Percentiles rank a stretch among this genome's conserved stretches.
Conservation (phyloP, 2,888 invertebrate genomes). For the Scaptomyza reducta region DNA sequence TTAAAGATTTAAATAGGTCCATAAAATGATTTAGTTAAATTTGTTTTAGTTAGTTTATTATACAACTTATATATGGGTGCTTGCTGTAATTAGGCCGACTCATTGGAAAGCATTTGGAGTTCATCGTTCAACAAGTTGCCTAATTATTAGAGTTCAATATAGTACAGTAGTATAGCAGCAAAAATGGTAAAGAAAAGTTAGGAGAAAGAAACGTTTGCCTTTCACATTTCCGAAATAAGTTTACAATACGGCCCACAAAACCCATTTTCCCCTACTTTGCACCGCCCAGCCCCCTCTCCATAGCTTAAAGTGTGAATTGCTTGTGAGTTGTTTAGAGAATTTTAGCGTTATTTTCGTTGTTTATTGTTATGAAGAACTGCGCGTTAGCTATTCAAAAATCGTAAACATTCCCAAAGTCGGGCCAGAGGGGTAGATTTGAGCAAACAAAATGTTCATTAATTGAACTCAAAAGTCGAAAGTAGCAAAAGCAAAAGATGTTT, state of each 20-base stretch:
- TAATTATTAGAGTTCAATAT: conserved; percentile 4
- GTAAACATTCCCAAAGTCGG: conserved; percentile 42
- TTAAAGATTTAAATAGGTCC: conserved; percentile 20
- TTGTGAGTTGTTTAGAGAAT: conserved; percentile 46
- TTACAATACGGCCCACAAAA: conserved; percentile 7
- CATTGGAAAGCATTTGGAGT: conserved; percentile 9
- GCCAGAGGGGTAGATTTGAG: background rate
- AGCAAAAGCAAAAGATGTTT: conserved; percentile 54
- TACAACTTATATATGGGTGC: background rate
- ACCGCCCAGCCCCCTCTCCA: conserved; percentile 3
- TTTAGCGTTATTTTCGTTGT: conserved; percentile 20
- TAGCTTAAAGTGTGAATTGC: conserved; percentile 43
- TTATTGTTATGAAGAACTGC: conserved; percentile 52
- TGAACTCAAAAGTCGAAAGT: conserved; percentile 52
- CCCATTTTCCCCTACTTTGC: conserved; percentile 16
- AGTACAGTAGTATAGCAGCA: background rate
- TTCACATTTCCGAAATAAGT: conserved; percentile 51
- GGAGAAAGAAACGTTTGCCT: conserved; percentile 47
- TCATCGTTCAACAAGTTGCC: conserved; percentile 5
- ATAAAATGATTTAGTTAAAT: conserved; percentile 10
- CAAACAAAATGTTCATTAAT: conserved; percentile 59
- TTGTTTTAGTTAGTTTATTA: background rate
- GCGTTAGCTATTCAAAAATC: conserved; percentile 45
- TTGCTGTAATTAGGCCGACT: background rate
- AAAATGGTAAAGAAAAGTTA: conserved; percentile 33